Conservation (phyloP, 2,888 invertebrate genomes). For the Agapostemon virescens region DNA sequence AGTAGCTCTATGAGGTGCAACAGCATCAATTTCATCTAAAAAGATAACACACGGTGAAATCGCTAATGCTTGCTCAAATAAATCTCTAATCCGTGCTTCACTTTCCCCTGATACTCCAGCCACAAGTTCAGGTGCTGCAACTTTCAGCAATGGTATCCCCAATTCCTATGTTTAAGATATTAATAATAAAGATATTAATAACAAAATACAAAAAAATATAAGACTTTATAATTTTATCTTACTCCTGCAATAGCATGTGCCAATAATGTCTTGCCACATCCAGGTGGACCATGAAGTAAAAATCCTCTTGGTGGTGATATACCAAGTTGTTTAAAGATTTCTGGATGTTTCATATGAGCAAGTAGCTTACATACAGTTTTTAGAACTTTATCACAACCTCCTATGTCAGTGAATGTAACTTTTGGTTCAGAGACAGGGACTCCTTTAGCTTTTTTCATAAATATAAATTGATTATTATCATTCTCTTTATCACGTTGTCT, state of each 20-base stretch:
- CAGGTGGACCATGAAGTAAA: constrained; percentile 96
- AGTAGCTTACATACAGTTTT: constrained; percentile 88
- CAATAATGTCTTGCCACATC: constrained; percentile 93
- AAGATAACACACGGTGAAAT: constrained; percentile 92
- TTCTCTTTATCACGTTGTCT: constrained; percentile 79
- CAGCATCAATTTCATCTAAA: constrained; percentile 98
- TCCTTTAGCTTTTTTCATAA: constrained; percentile 68
- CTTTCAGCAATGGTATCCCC: constrained; percentile 90
- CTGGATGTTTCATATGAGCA: constrained; percentile 93
- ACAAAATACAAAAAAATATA: constrained; percentile 11
- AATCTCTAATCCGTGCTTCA: constrained; percentile 93
- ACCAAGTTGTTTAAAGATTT: constrained; percentile 92
- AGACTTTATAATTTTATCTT: constrained; percentile 66
- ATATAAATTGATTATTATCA: constrained; percentile 78
- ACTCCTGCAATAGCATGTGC: constrained; percentile 92
- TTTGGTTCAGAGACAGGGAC: constrained; percentile 77
- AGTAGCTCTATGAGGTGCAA: constrained; percentile 93
- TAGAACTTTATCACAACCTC: constrained; percentile 89
- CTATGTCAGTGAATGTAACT: constrained; percentile 88
- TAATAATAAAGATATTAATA: constrained; percentile 52
- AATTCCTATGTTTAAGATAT: constrained; percentile 84
- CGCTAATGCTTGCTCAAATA: constrained; percentile 92
- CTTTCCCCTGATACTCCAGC: constrained; percentile 98
- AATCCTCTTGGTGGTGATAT: constrained; percentile 94
- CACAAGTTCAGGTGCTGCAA: constrained; percentile 95